Conservation (phyloP, 1,140 invertebrate species). For the Liolophura sinensis region DNA sequence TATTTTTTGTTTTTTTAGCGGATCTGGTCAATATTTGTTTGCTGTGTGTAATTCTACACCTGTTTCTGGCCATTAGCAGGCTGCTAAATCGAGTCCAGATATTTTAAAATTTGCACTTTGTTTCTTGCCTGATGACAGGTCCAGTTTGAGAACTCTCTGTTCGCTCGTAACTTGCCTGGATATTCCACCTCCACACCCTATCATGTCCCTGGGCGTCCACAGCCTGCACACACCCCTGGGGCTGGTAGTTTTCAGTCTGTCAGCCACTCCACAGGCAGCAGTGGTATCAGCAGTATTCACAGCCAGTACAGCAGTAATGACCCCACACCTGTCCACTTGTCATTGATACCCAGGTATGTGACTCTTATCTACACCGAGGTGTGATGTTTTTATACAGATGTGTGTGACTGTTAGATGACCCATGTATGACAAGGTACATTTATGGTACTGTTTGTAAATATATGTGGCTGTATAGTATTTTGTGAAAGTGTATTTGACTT, state of each 20-base stretch:
- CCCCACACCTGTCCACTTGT: conserved; percentile 41
- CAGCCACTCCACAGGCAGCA: conserved; percentile 36
- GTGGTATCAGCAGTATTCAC: conserved; percentile 51
- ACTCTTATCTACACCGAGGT: no score
- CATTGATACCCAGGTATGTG: conserved; percentile 35
- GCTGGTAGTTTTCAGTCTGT: conserved; percentile 14
- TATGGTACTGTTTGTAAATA: no score
- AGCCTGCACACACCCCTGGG: conserved; percentile 3
- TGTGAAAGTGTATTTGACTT: no score
- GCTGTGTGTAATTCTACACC: no score
- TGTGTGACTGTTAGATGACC: no score
- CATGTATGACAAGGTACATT: no score
- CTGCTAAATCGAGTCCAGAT: no score
- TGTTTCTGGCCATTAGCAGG: no score
- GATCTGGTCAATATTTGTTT: no score
- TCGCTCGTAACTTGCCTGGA: conserved; percentile 25
- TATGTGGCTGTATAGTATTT: no score
- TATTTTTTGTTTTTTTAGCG: no score
- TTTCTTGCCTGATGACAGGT: not conserved
- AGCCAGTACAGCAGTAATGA: conserved; percentile 30
- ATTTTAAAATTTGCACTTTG: not conserved
- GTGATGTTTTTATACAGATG: no score
- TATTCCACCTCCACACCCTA: conserved; percentile 29
- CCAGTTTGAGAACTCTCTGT: conserved; percentile 16
- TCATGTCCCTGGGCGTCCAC: conserved; percentile 13